These are phyloP conservation scores for Megaceryle torquata DNA, from an alignment of 2,113 vertebrate genomes.

Conservation along the genomic window DNA sequence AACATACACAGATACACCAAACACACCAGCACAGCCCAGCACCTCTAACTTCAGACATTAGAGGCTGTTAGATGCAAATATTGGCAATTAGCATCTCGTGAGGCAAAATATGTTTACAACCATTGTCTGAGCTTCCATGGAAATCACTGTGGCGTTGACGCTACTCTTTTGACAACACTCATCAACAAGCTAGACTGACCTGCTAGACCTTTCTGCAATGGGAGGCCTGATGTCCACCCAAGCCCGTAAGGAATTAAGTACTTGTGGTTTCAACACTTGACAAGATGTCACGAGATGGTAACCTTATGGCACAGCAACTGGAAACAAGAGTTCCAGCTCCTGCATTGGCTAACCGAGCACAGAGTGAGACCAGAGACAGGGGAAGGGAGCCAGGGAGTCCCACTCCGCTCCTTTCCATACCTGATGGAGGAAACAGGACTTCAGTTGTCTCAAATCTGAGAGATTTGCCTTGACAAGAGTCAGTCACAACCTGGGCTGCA, in stretches of 20 bases:
- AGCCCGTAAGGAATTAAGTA: not conserved
- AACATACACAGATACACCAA: not conserved
- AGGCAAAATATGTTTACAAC: not conserved
- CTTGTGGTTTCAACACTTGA: not conserved
- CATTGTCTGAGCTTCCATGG: not conserved
- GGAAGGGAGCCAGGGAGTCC: not conserved
- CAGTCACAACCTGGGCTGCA: not conserved
- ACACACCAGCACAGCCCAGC: not conserved
- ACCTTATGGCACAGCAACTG: fast-evolving
- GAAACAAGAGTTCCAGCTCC: not conserved
- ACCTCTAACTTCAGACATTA: not conserved
- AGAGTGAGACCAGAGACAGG: not conserved
- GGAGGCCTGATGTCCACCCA: not conserved
- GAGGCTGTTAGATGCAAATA: not conserved
- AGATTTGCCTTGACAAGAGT: not conserved
- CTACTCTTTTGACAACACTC: not conserved
- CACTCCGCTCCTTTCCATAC: not conserved
- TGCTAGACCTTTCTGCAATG: not conserved
- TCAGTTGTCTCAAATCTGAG: not conserved
- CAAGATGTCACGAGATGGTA: fast-evolving
- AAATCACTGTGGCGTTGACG: not conserved
- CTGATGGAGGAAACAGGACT: not conserved
- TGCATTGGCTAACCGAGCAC: not conserved
- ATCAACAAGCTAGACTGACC: not conserved
- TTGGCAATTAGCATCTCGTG: not conserved